These are phyloP conservation scores for Myotis planiceps DNA, from an alignment of 2,797 vertebrate species.

Conservation along the genomic window DNA sequence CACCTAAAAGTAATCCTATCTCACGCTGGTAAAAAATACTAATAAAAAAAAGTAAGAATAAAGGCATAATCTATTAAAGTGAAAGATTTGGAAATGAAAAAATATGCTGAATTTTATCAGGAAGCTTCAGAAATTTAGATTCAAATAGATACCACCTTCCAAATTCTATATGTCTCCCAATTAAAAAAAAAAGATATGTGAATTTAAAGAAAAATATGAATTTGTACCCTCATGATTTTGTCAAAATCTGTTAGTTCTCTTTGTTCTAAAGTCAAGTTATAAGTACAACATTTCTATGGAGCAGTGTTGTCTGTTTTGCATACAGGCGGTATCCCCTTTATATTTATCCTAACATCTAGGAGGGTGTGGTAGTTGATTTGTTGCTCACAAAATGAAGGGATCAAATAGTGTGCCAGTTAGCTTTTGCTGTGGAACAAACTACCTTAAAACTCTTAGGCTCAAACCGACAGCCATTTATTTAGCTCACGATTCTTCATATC, in stretches of 20 bases:
- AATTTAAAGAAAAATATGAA: background rate
- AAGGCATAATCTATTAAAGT: background rate
- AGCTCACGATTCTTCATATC: background rate
- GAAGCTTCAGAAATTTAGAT: background rate
- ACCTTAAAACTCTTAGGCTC: background rate
- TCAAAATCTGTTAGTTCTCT: background rate
- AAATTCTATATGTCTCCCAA: conserved; percentile 18
- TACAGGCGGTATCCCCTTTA: background rate
- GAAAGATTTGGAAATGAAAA: conserved; percentile 2
- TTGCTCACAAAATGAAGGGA: background rate
- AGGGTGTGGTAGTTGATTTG: background rate
- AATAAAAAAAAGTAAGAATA: background rate
- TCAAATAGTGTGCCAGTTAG: background rate
- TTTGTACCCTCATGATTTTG: background rate
- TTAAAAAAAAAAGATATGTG: background rate
- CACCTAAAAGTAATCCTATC: background rate
- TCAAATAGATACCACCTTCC: background rate
- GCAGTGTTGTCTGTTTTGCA: background rate
- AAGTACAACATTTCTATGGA: background rate
- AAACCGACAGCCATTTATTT: background rate
- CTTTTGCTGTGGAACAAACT: background rate
- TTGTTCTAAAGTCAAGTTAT: background rate
- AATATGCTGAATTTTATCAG: conserved; percentile 18
- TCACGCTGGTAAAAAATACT: background rate
- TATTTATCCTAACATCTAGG: no score